A percentile compares a stretch with the other conserved stretches of the same genome.
Evolutionary conservation across 2,888 invertebrate species (phyloP).

Genomic region (Idaea dimidiata): DNA sequence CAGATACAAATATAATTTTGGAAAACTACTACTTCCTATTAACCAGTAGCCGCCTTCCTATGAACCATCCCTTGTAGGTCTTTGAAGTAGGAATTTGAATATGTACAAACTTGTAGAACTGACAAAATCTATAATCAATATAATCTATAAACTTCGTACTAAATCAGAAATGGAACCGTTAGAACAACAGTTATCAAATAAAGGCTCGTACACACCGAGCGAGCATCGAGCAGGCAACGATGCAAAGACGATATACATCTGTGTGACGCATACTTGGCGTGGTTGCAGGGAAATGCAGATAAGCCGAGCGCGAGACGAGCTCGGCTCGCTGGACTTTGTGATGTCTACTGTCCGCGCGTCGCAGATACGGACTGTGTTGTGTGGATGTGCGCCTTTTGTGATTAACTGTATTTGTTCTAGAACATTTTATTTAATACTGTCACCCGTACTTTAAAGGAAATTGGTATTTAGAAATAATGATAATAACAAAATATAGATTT

Average conservation of each 20-base stretch:
- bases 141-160: background rate
- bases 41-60: too few relatives aligned
- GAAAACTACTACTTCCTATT: too few relatives aligned
- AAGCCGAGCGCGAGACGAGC: constrained; percentile 54
- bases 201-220: constrained; percentile 22
- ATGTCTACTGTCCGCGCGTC: constrained; percentile 75
- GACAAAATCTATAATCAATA: too few relatives aligned
- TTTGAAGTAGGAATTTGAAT: too few relatives aligned
- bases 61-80: too few relatives aligned
- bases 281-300: constrained; percentile 69
- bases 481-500: too few relatives aligned
- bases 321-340: constrained; percentile 75
- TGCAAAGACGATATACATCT: constrained; percentile 45
- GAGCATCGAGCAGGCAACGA: constrained; percentile 19
- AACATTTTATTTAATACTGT: too few relatives aligned
- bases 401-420: background rate
- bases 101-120: too few relatives aligned
- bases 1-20: too few relatives aligned
- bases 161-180: constrained; percentile 5
- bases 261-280: constrained; percentile 70
- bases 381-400: constrained; percentile 41
- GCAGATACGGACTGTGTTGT: constrained; percentile 48
- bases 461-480: too few relatives aligned
- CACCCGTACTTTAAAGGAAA: too few relatives aligned
- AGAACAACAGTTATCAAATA: constrained; percentile 14